A percentile compares a stretch with the other conserved stretches of the same genome.
Conservation (phyloP, 2,888 invertebrate genomes). For the Melanophora roralis region DNA sequence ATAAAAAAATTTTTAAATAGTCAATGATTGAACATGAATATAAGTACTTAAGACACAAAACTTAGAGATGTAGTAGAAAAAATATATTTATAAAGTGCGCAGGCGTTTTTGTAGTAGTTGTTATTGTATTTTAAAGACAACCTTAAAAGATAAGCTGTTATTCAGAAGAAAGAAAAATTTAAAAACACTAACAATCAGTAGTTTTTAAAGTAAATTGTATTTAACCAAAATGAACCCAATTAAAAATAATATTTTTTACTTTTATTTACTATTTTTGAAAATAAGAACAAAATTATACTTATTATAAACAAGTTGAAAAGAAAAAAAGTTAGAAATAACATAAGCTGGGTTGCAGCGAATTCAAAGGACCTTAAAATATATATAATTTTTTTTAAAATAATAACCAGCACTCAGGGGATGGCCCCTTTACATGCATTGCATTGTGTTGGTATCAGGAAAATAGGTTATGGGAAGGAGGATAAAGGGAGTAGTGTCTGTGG, state of each 20-base stretch:
- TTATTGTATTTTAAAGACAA: slow-evolving; percentile 54
- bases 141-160: slow-evolving; percentile 60
- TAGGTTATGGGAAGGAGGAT: too few species aligned
- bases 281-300: slow-evolving; percentile 12
- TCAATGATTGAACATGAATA: slow-evolving; percentile 50
- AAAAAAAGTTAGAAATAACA: background rate
- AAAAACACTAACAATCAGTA: slow-evolving; percentile 56
- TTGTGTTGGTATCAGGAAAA: too few species aligned
- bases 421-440: too few species aligned
- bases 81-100: slow-evolving; percentile 57
- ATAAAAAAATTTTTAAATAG: slow-evolving; percentile 44
- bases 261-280: background rate
- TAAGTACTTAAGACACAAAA: slow-evolving; percentile 46
- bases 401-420: too few species aligned
- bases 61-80: background rate
- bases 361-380: background rate
- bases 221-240: slow-evolving; percentile 63
- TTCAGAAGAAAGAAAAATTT: slow-evolving; percentile 43
- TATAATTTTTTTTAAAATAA: too few species aligned
- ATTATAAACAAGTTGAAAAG: background rate
- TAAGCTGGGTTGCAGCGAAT: background rate
- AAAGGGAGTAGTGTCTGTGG: too few species aligned
- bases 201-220: slow-evolving; percentile 62
- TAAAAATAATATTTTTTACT: slow-evolving; percentile 60
- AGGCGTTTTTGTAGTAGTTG: slow-evolving; percentile 54